A percentile compares a stretch with the other conserved stretches of the same genome.
Conservation (phyloP, 2,888 invertebrate genomes). For the Horisme vitalbata region DNA sequence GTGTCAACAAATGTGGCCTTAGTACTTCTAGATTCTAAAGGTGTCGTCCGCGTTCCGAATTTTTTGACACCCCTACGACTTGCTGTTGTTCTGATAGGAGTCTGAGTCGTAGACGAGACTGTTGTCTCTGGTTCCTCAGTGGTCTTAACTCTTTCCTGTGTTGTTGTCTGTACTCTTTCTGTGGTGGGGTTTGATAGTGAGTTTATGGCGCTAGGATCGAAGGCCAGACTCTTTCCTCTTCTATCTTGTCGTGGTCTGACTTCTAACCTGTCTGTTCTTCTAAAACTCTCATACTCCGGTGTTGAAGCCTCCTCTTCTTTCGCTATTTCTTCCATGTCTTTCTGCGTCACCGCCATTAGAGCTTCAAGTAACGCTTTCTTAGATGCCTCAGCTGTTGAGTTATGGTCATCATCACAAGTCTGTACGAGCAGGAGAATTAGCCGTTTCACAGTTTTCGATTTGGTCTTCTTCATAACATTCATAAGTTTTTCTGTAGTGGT, state of each 20-base stretch:
- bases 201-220: constrained; percentile 67
- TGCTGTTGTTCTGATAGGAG: constrained; percentile 51
- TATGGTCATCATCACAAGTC: constrained; percentile 89
- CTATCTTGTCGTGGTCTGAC: constrained; percentile 48
- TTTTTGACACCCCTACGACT: constrained; percentile 67
- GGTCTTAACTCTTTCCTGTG: constrained; percentile 46
- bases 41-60: constrained; percentile 55
- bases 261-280: constrained; percentile 55
- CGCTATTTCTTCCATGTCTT: constrained; percentile 76
- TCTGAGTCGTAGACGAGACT: constrained; percentile 52
- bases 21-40: constrained; percentile 47
- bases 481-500: constrained; percentile 89
- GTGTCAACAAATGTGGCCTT: constrained; percentile 54
- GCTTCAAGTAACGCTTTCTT: constrained; percentile 87
- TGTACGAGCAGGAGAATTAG: constrained; percentile 89
- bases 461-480: constrained; percentile 92
- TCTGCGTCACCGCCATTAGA: constrained; percentile 85
- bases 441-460: constrained; percentile 88
- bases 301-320: constrained; percentile 60
- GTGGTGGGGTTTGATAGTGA: constrained; percentile 66
- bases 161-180: constrained; percentile 44
- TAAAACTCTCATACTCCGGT: constrained; percentile 50
- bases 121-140: constrained; percentile 48
- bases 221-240: constrained; percentile 60
- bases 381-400: constrained; percentile 87